phyloP scores from a whole-genome alignment of 2,888 invertebrate genomes.

The Platycnemis pennipes region DNA sequence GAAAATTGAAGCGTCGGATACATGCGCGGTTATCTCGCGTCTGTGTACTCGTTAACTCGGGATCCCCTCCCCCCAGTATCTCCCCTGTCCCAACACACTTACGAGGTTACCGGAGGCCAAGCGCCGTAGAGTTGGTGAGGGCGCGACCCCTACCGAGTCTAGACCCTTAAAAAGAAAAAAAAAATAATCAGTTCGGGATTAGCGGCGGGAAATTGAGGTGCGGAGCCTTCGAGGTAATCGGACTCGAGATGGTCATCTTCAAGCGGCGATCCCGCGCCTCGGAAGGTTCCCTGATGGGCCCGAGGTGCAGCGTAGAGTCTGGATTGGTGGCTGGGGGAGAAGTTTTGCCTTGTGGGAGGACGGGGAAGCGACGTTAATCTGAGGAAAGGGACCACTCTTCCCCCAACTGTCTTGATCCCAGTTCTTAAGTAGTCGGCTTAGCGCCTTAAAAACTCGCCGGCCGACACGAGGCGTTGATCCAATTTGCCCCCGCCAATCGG shows the following conservation, averaged over 20 bases:
- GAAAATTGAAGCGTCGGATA: background rate
- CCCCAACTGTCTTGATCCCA: background rate
- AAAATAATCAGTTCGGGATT: background rate
- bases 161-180: background rate
- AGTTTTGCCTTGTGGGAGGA: background rate
- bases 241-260: slow-evolving; percentile 52
- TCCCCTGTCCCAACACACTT: background rate
- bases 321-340: background rate
- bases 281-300: background rate
- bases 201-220: slow-evolving; percentile 45
- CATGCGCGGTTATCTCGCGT: background rate
- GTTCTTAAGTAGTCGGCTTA: slow-evolving; percentile 54
- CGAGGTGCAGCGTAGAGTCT: background rate
- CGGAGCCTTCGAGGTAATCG: slow-evolving; percentile 40
- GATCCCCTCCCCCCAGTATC: background rate
- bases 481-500: slow-evolving; percentile 18
- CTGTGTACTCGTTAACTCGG: background rate
- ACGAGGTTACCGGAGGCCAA: background rate
- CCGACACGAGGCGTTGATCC: background rate
- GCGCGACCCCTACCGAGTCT: background rate
- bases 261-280: background rate
- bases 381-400: background rate
- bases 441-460: slow-evolving; percentile 40
- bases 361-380: background rate
- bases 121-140: background rate